Base-by-base conservation (phyloP, 1,140 invertebrate species). In the Thrips palmi region DNA sequence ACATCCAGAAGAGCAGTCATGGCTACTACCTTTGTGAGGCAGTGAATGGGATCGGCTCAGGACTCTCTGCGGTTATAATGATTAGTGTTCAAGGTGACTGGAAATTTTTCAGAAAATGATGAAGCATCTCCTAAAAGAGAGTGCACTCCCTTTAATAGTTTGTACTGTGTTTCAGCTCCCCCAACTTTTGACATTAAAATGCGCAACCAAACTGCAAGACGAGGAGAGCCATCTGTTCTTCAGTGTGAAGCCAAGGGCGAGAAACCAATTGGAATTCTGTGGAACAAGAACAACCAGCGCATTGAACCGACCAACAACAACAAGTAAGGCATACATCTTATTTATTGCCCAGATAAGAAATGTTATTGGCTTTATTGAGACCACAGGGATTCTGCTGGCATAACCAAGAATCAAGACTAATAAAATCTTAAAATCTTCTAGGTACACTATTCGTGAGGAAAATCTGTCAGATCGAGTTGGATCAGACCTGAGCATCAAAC, bases 171-270 rank as follows among this genome's bases (percentile, higher is more conserved):
- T 67, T 33, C 46, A 87, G 87, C 86, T 46, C 88, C 88, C 41
- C 86, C 86, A 14, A 83, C 89, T 57, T 93, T 93, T 52, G 84
- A 87, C 53, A 85, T 88, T 46, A 91, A 91, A 64, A 68, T 85
- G 47, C 68, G 78, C 33, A 87, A 91, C 49, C 83, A 89, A 56
- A 89, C 84, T 17, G 82, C 87, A 12, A 71, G 82, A 41, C 72
- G 81, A 40, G 85, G 82, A 14, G 85, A 93, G 58, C 85, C 86
- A 20, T 80, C 87, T 21, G 87, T 89, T 17, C 54, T 97, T 36
- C 83, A 92, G 54, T 94, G 91, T 55, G 83, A 91, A 62, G 88
- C 87, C n/a, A 82, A 85, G 51, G 89, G 92, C 36, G 91, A 96
- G 60, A 89, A 88, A 65, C 89, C 91, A 18, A 84, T 97, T 53